Percentiles rank a stretch among this genome's conserved stretches.
Evolutionary conservation across 1,140 invertebrate species (phyloP).

Genomic region (Calycopis cecrops): DNA sequence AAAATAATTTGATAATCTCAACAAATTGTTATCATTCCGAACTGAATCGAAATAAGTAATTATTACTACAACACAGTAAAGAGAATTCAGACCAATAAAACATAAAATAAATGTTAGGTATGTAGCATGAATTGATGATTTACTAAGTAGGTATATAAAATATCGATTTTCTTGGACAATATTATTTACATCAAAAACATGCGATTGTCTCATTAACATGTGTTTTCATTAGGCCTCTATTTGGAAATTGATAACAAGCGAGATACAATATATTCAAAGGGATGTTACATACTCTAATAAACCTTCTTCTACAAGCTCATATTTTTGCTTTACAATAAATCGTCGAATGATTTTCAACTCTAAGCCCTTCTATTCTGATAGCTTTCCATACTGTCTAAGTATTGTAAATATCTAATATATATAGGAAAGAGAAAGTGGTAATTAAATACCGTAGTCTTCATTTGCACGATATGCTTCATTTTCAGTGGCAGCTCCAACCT

Average conservation of each 20-base stretch:
- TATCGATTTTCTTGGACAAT: slow-evolving; percentile 7
- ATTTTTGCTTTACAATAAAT: slow-evolving; percentile 29
- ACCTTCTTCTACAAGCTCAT: slow-evolving; percentile 31
- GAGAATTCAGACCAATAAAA: no score
- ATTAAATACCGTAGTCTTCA: slow-evolving; percentile 65
- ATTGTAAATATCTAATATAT: slow-evolving; percentile 70
- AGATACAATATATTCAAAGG: background rate
- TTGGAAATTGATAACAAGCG: slow-evolving; percentile 8
- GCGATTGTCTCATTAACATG: slow-evolving; percentile 15
- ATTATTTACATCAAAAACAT: slow-evolving; percentile 29
- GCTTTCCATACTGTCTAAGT: slow-evolving; percentile 40
- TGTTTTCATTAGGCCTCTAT: slow-evolving; percentile 28
- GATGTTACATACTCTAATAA: slow-evolving; percentile 6
- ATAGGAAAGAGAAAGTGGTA: slow-evolving; percentile 69
- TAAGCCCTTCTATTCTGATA: slow-evolving; percentile 13
- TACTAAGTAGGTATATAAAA: slow-evolving; percentile 11
- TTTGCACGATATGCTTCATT: slow-evolving; percentile 71
- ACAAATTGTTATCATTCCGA: no score
- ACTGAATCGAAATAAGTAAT: no score
- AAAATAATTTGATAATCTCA: no score
- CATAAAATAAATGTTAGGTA: no score
- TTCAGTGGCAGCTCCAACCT: slow-evolving; percentile 58
- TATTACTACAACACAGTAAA: no score
- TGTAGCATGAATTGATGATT: background rate
- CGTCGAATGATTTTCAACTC: slow-evolving; percentile 22